These are phyloP conservation scores for Crotalus tigris DNA, from an alignment of 2,113 vertebrate species.

Conservation along the genomic window DNA sequence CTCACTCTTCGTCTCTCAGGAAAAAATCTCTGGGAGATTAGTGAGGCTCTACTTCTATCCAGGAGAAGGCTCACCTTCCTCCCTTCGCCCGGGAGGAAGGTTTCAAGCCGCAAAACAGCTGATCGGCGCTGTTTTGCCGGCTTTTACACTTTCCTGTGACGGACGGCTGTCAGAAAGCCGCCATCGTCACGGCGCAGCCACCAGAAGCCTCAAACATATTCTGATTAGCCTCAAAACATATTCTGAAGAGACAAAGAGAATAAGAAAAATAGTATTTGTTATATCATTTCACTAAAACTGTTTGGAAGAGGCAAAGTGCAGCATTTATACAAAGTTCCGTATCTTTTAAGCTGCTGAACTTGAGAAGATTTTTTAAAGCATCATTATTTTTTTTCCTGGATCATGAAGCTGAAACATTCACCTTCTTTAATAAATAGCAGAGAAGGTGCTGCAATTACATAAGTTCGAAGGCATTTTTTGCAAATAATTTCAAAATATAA, in stretches of 20 bases:
- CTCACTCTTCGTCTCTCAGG: too few species aligned
- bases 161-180: too few species aligned
- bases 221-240: slow-evolving; percentile 41
- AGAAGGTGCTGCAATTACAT: not conserved
- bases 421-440: not conserved
- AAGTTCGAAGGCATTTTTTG: not conserved
- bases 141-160: too few species aligned
- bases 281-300: not conserved
- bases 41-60: too few species aligned
- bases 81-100: too few species aligned
- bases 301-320: not conserved
- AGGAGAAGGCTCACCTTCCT: too few species aligned
- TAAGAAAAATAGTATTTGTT: not conserved
- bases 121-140: too few species aligned
- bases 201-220: too few species aligned
- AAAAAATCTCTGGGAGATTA: too few species aligned
- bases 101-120: too few species aligned
- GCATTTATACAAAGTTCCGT: not conserved
- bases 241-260: slow-evolving; percentile 13
- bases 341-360: not conserved
- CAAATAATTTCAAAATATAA: not conserved
- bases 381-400: not conserved
- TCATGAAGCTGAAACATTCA: not conserved
- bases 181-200: too few species aligned
- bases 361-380: not conserved